phyloP scores from a whole-genome alignment of 2,113 vertebrate species.

The Paracyprichromis sp. region DNA sequence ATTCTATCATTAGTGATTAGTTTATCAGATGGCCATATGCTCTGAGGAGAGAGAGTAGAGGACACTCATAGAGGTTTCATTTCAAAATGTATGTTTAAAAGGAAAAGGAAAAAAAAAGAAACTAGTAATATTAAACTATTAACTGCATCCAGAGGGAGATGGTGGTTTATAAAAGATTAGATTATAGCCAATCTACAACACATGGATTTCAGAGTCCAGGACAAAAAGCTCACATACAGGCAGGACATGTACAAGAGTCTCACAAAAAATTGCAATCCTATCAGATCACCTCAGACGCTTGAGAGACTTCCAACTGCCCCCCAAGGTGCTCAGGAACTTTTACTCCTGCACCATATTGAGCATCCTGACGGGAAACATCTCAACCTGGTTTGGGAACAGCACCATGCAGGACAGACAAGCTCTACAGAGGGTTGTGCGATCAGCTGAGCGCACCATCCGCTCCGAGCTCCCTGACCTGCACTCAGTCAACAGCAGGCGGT shows the following conservation, averaged over 20 bases:
- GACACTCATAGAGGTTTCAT: background rate
- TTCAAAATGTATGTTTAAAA: background rate
- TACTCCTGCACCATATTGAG: fast-evolving
- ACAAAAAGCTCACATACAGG: background rate
- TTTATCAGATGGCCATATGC: conserved; percentile 47
- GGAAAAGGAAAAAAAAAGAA: background rate
- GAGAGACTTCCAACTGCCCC: background rate
- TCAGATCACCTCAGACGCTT: background rate
- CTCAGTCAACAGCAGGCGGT: fast-evolving
- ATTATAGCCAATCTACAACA: background rate
- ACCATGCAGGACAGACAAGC: fast-evolving
- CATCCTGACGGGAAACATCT: background rate
- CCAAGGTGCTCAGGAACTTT: background rate
- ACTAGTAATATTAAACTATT: background rate
- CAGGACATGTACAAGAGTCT: background rate
- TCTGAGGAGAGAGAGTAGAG: conserved; percentile 2
- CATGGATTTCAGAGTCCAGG: background rate
- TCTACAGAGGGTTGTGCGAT: background rate
- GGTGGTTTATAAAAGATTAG: fast-evolving
- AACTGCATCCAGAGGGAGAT: background rate
- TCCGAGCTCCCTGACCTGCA: fast-evolving
- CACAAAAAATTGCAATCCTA: background rate
- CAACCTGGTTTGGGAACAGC: background rate
- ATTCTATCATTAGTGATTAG: conserved; percentile 61
- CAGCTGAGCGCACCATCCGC: background rate